These are phyloP conservation scores for Scaptomyza flava DNA, from an alignment of 2,888 invertebrate species.

Conservation along the genomic window DNA sequence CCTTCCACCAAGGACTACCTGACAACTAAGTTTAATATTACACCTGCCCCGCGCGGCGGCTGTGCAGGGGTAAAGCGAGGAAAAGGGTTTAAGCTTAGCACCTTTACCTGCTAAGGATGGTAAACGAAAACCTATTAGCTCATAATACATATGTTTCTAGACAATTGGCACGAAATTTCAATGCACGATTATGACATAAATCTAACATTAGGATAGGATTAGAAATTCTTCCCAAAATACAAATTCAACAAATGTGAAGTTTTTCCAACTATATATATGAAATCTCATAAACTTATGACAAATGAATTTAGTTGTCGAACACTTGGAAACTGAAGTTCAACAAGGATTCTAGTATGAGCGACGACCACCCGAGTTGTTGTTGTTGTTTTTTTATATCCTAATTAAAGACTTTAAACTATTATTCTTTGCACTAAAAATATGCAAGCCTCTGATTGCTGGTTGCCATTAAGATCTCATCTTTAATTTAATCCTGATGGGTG, in stretches of 20 bases:
- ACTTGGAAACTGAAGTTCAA: not conserved
- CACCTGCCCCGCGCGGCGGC: slow-evolving; percentile 45
- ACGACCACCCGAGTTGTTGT: slow-evolving; percentile 14
- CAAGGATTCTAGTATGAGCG: not conserved
- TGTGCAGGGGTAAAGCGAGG: not conserved
- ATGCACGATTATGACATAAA: no score
- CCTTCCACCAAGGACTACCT: not conserved
- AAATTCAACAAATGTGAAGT: no score
- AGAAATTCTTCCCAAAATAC: no score
- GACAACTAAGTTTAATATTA: slow-evolving; percentile 23
- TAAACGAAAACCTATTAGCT: no score
- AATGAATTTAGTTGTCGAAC: no score
- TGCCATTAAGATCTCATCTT: slow-evolving; percentile 26
- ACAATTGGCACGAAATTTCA: no score
- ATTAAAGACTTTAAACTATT: slow-evolving; percentile 21
- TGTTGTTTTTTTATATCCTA: not conserved
- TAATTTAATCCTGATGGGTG: slow-evolving; percentile 6
- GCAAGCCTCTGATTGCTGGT: not conserved
- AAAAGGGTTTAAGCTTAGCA: slow-evolving; percentile 34
- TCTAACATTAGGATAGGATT: no score
- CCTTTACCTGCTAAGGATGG: no score
- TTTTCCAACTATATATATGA: no score
- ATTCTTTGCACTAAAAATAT: slow-evolving; percentile 6
- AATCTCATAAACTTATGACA: no score
- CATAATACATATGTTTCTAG: no score